phyloP scores from a whole-genome alignment of 2,888 invertebrate species.

The Drosophila robusta region DNA sequence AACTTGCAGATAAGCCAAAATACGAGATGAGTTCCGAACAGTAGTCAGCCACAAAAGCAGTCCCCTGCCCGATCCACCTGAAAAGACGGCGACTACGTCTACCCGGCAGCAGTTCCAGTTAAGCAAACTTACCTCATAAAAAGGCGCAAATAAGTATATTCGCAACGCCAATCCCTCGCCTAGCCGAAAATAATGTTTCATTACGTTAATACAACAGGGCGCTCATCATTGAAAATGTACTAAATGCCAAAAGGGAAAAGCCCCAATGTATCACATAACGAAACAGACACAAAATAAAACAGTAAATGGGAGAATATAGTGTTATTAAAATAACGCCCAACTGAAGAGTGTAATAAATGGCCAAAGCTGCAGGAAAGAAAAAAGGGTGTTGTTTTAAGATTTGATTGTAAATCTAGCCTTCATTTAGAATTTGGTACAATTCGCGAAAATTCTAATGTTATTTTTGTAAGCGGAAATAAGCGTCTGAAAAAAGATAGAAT shows the following conservation, averaged over 20 bases:
- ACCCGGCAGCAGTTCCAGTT: slow-evolving; percentile 19
- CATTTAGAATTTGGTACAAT: too few relatives aligned
- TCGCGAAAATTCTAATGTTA: too few relatives aligned
- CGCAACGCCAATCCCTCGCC: background rate
- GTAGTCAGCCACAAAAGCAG: slow-evolving; percentile 2
- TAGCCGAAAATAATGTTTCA: slow-evolving; percentile 63
- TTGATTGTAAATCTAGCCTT: background rate
- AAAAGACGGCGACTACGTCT: background rate
- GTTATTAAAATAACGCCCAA: slow-evolving; percentile 22
- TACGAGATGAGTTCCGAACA: slow-evolving; percentile 56
- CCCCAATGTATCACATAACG: slow-evolving; percentile 11
- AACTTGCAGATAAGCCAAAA: slow-evolving; percentile 78
- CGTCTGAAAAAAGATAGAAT: too few relatives aligned
- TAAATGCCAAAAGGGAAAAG: slow-evolving; percentile 41
- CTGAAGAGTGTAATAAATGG: slow-evolving; percentile 20
- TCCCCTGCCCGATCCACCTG: background rate
- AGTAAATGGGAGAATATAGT: slow-evolving; percentile 1
- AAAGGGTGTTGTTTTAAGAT: background rate
- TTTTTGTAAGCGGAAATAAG: too few relatives aligned
- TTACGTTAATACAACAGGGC: slow-evolving; percentile 72
- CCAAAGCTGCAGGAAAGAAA: background rate
- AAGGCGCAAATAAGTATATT: slow-evolving; percentile 53
- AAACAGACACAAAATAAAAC: slow-evolving; percentile 5
- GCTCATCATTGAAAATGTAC: slow-evolving; percentile 69
- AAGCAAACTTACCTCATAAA: slow-evolving; percentile 68